Evolutionary conservation across 2,888 invertebrate species (phyloP).

Genomic region (Nebria brevicollis): DNA sequence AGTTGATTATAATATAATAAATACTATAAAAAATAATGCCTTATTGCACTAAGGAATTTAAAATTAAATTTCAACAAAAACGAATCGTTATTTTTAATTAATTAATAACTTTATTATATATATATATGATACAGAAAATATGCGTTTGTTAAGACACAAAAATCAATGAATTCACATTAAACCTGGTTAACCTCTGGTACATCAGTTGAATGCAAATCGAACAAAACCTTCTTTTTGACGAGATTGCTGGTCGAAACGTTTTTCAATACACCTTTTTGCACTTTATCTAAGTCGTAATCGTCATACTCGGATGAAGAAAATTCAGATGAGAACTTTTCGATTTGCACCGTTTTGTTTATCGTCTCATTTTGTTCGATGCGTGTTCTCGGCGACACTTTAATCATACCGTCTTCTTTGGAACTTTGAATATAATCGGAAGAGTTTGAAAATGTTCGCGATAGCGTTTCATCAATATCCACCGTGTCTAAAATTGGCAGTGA

Average conservation of each 20-base stretch:
- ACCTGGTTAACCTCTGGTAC: background rate
- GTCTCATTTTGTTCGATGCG: background rate
- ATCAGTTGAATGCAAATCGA: constrained; percentile 50
- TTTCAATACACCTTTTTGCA: constrained; percentile 49
- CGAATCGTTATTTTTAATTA: too few relatives aligned
- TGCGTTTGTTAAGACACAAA: background rate
- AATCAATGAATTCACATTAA: constrained; percentile 15
- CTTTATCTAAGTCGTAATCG: constrained; percentile 21
- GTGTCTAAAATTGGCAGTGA: constrained; percentile 32
- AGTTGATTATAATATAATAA: too few relatives aligned
- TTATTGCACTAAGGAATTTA: too few relatives aligned
- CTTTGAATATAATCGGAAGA: background rate
- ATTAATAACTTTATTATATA: too few relatives aligned
- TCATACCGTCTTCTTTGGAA: constrained; percentile 19
- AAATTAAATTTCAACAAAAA: too few relatives aligned
- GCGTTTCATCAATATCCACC: constrained; percentile 34
- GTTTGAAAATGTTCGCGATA: constrained; percentile 1
- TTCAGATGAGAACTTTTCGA: background rate
- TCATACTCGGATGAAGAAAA: constrained; percentile 32
- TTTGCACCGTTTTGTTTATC: constrained; percentile 9
- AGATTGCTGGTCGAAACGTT: constrained; percentile 46
- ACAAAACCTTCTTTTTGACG: constrained; percentile 54
- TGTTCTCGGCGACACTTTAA: constrained; percentile 1
- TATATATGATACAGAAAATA: too few relatives aligned
- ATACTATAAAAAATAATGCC: too few relatives aligned